These are phyloP conservation scores for Noturus placidus DNA, from an alignment of 2,113 vertebrate genomes.

Conservation along the genomic window DNA sequence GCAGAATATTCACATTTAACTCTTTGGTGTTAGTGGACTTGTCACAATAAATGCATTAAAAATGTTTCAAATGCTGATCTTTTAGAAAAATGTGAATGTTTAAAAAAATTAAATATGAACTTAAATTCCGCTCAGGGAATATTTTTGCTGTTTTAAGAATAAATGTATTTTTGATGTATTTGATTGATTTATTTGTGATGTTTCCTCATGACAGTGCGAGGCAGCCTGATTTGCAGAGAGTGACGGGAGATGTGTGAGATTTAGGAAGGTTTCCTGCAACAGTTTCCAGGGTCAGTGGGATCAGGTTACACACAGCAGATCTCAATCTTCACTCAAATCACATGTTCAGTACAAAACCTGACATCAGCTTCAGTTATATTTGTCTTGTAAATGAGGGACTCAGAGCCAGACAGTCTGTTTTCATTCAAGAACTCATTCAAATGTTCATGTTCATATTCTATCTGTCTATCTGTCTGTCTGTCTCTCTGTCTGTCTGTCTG, in stretches of 20 bases:
- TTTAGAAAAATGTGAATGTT: not conserved
- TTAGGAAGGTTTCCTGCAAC: not conserved
- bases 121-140: not conserved
- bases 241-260: not conserved
- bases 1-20: not conserved
- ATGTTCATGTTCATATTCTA: not conserved
- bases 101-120: not conserved
- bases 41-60: not conserved
- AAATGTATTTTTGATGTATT: not conserved
- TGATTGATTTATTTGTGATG: not conserved
- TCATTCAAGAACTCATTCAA: not conserved
- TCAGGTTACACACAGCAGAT: conserved; percentile 4
- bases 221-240: not conserved
- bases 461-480: not conserved
- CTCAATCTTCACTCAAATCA: conserved; percentile 25
- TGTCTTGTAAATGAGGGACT: conserved; percentile 33
- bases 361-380: not conserved
- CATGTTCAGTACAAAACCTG: conserved; percentile 11
- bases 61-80: not conserved
- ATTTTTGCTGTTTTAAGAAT: not conserved
- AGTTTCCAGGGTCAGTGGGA: not conserved
- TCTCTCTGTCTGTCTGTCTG: not conserved
- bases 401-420: not conserved
- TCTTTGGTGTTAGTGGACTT: not conserved
- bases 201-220: not conserved